Conservation (phyloP, 2,113 vertebrate genomes). For the Platysternon megacephalum region DNA sequence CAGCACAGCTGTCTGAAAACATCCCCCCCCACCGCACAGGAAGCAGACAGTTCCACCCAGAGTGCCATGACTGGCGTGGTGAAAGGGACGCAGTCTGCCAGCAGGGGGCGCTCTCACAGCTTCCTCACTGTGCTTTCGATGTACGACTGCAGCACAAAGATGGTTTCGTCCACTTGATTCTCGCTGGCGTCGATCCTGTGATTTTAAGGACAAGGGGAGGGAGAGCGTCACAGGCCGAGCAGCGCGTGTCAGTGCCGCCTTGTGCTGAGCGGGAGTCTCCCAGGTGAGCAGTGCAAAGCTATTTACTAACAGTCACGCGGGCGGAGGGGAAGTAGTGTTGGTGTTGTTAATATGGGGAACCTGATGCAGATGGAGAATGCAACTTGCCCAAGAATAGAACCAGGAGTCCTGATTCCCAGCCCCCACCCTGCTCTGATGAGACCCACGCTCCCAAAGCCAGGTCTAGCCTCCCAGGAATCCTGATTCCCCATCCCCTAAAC, state of each 20-base stretch:
- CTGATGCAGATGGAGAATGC: background rate
- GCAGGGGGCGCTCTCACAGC: background rate
- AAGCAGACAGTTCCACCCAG: background rate
- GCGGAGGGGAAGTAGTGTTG: background rate
- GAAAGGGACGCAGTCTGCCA: background rate
- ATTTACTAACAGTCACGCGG: background rate
- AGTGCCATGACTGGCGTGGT: background rate
- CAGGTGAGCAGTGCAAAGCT: background rate
- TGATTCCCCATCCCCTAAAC: accelerated
- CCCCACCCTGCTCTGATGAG: background rate
- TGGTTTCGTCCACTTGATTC: slow-evolving; percentile 94
- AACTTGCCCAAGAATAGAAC: background rate
- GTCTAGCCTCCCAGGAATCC: background rate
- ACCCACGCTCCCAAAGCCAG: background rate
- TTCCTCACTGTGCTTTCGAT: slow-evolving; percentile 76
- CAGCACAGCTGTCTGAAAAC: background rate
- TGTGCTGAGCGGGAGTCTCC: background rate
- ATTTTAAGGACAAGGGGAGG: background rate
- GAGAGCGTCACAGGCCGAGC: background rate
- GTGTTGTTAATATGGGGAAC: background rate
- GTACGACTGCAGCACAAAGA: slow-evolving; percentile 91
- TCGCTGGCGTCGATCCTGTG: slow-evolving; percentile 92
- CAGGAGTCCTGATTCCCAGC: background rate
- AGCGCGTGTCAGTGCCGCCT: background rate
- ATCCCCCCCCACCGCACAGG: accelerated